Evolutionary conservation across 35 echinoderm and acorn worm species (phyloP).

Genomic region (Stichopus chloronotus): DNA sequence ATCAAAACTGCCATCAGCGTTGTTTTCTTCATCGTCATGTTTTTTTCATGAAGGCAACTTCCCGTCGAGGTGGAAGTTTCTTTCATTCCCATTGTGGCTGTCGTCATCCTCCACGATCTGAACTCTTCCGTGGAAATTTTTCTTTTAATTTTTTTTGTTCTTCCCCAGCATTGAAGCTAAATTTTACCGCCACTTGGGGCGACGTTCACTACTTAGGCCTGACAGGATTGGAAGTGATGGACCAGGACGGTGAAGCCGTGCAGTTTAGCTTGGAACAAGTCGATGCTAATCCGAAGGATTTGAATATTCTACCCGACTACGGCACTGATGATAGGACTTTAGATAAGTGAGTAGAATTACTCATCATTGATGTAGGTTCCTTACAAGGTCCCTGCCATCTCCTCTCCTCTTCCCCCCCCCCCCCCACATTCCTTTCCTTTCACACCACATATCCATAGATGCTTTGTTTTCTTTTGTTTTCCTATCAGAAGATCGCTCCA

Average conservation of each 20-base stretch:
- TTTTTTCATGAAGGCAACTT: no score
- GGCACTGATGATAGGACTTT: conserved; percentile 87
- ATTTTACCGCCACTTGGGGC: conserved; percentile 92
- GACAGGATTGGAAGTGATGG: conserved; percentile 91
- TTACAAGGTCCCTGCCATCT: neutral
- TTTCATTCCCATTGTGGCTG: neutral
- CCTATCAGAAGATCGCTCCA: no score
- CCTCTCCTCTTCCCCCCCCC: neutral
- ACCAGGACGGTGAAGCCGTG: conserved; percentile 76
- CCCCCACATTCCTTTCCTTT: no score
- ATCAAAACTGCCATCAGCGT: no score
- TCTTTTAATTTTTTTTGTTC: neutral
- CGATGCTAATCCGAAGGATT: conserved; percentile 79
- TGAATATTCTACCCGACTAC: conserved; percentile 90
- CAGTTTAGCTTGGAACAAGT: conserved; percentile 72
- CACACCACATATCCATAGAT: no score
- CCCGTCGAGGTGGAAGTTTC: neutral
- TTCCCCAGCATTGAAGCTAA: conserved; percentile 73
- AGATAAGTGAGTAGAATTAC: conserved; percentile 81
- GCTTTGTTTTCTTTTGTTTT: no score
- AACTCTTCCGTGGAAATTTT: neutral
- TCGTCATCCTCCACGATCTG: neutral
- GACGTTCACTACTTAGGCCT: conserved; percentile 87
- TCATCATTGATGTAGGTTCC: neutral
- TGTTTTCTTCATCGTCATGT: no score